Percentiles rank a stretch among this genome's conserved stretches.
These are phyloP conservation scores for Somateria mollissima DNA, from an alignment of 2,797 vertebrate species.

Conservation along the genomic window DNA sequence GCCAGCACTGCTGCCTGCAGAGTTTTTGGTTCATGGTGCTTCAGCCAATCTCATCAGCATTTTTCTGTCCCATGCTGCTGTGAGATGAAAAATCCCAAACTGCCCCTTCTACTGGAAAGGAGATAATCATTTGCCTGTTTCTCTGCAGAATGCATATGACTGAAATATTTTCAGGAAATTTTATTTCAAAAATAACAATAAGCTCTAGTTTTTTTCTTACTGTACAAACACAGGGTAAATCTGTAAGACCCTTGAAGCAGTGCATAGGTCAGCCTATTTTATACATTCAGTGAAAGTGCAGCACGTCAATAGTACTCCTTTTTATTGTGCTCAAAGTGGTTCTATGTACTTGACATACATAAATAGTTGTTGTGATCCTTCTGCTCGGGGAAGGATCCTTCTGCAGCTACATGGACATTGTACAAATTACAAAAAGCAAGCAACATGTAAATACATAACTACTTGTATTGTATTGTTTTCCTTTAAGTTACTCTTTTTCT, in stretches of 20 bases:
- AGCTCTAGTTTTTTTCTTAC: not conserved
- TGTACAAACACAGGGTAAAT: not conserved
- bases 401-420: not conserved
- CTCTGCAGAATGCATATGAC: not conserved
- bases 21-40: not conserved
- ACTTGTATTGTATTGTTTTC: not conserved
- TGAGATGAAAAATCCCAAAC: not conserved
- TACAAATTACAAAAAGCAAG: not conserved
- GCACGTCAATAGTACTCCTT: constrained; percentile 36
- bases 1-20: fast-evolving
- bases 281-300: constrained; percentile 12
- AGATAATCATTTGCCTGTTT: not conserved
- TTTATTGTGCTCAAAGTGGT: constrained; percentile 20
- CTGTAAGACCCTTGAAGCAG: not conserved
- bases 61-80: not conserved
- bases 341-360: constrained; percentile 12
- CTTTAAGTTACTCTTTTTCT: not conserved
- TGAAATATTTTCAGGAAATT: not conserved
- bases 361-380: not conserved
- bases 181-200: not conserved
- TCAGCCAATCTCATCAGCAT: not conserved
- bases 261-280: constrained; percentile 31
- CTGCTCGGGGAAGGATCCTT: too few relatives aligned
- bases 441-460: not conserved
- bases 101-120: not conserved